Percentiles rank a stretch among this genome's conserved stretches.
phyloP scores from a whole-genome alignment of 2,797 vertebrate species.

The Sebastiscus albofasciatus region DNA sequence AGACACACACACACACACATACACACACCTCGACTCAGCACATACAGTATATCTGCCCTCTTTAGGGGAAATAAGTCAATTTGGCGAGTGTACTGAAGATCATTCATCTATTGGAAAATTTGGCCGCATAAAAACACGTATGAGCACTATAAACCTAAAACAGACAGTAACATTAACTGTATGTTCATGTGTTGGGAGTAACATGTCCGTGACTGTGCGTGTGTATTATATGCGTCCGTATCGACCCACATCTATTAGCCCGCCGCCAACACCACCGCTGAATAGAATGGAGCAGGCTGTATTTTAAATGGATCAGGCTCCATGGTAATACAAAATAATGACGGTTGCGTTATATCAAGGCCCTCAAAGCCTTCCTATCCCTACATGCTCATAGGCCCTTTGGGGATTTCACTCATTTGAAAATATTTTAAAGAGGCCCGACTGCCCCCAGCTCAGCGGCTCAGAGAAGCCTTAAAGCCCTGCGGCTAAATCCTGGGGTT shows the following conservation, averaged over 20 bases:
- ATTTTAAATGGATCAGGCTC: slow-evolving; percentile 67
- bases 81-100: slow-evolving; percentile 13
- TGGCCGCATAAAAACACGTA: not conserved
- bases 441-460: slow-evolving; percentile 79
- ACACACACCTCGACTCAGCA: not conserved
- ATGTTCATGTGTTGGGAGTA: not conserved
- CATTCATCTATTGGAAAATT: slow-evolving; percentile 43
- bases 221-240: slow-evolving; percentile 1
- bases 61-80: slow-evolving; percentile 42
- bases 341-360: slow-evolving; percentile 56
- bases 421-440: slow-evolving; percentile 82
- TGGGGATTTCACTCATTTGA: slow-evolving; percentile 79
- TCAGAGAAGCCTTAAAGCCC: slow-evolving; percentile 82
- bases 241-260: slow-evolving; percentile 48
- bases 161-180: slow-evolving; percentile 29
- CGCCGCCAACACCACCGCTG: slow-evolving; percentile 17
- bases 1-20: slow-evolving; percentile 1
- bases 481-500: slow-evolving; percentile 84
- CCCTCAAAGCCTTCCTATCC: slow-evolving; percentile 68
- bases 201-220: slow-evolving; percentile 16
- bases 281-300: slow-evolving; percentile 32
- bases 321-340: slow-evolving; percentile 67
- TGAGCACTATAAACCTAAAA: slow-evolving; percentile 23
- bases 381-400: slow-evolving; percentile 67
- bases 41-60: slow-evolving; percentile 20